These are phyloP conservation scores for Poecile atricapillus DNA, from an alignment of 2,113 vertebrate species.

Conservation along the genomic window DNA sequence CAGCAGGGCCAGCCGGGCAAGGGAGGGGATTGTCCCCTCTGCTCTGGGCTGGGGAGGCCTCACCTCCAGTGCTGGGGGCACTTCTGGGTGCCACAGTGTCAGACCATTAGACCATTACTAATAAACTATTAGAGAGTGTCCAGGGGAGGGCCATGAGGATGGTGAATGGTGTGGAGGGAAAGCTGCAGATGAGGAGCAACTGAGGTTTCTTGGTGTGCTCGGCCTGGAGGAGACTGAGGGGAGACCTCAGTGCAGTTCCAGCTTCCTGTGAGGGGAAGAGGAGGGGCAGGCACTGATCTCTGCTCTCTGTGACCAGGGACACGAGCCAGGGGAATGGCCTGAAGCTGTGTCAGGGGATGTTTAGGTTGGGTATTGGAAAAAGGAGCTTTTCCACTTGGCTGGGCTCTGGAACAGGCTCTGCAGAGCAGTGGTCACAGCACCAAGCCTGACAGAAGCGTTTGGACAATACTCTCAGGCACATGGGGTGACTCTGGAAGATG, in stretches of 20 bases:
- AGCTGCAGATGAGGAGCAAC: rapidly evolving
- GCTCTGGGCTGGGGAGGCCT: rapidly evolving
- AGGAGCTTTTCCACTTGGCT: neutral
- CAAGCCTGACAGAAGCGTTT: neutral
- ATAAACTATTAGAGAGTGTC: neutral
- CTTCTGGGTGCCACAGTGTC: neutral
- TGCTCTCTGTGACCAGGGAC: neutral
- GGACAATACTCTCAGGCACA: rapidly evolving
- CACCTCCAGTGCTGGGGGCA: neutral
- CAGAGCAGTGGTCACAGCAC: neutral
- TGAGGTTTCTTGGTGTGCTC: neutral
- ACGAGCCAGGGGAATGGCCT: neutral
- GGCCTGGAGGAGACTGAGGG: neutral
- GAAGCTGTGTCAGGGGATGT: neutral
- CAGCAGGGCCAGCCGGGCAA: rapidly evolving
- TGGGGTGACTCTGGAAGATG: neutral
- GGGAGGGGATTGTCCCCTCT: neutral
- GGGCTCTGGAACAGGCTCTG: neutral
- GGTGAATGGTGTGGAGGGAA: neutral
- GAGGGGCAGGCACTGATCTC: neutral
- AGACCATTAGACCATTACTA: no score
- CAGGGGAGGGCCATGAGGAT: neutral
- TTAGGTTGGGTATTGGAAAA: neutral
- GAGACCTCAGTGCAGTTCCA: neutral
- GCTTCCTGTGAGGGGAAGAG: no score